A percentile compares a stretch with the other conserved stretches of the same genome.
Evolutionary conservation across 1,140 invertebrate species (phyloP).

Genomic region (Mamestra configurata): DNA sequence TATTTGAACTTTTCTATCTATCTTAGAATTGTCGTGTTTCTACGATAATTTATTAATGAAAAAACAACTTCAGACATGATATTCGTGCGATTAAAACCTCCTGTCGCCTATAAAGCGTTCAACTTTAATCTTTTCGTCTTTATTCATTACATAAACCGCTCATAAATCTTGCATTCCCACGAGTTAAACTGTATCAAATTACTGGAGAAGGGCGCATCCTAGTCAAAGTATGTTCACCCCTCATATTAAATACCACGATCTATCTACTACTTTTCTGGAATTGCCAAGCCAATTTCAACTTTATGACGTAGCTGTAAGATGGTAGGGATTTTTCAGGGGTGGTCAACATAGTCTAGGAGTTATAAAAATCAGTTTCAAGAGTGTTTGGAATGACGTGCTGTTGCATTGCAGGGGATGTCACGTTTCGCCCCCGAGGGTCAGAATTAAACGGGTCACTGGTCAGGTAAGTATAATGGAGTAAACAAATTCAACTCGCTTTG

Average conservation of each 20-base stretch:
- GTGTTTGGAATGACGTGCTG: conserved; percentile 76
- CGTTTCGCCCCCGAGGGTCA: conserved; percentile 65
- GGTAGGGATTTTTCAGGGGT: conserved; percentile 5
- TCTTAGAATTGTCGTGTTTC: not conserved
- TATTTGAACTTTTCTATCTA: not conserved
- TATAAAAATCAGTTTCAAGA: conserved; percentile 75
- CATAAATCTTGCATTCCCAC: conserved; percentile 73
- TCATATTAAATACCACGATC: conserved; percentile 47
- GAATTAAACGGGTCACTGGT: conserved; percentile 81
- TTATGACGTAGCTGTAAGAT: conserved; percentile 31
- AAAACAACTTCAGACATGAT: conserved; percentile 33
- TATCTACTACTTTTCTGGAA: conserved; percentile 48
- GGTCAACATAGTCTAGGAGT: conserved; percentile 51
- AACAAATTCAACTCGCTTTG: conserved; percentile 83
- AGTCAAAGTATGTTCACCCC: conserved; percentile 60
- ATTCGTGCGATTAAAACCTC: conserved; percentile 33
- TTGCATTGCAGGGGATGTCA: conserved; percentile 71
- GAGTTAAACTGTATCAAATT: conserved; percentile 78
- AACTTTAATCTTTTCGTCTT: conserved; percentile 51
- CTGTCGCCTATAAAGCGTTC: conserved; percentile 43
- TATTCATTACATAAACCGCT: conserved; percentile 53
- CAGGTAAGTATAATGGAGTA: conserved; percentile 85
- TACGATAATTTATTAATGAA: not conserved
- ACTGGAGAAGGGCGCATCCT: conserved; percentile 72
- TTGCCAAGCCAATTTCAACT: conserved; percentile 51